Base-by-base conservation (phyloP, 1,140 invertebrate genomes). In the Drosophila neocordata region DNA sequence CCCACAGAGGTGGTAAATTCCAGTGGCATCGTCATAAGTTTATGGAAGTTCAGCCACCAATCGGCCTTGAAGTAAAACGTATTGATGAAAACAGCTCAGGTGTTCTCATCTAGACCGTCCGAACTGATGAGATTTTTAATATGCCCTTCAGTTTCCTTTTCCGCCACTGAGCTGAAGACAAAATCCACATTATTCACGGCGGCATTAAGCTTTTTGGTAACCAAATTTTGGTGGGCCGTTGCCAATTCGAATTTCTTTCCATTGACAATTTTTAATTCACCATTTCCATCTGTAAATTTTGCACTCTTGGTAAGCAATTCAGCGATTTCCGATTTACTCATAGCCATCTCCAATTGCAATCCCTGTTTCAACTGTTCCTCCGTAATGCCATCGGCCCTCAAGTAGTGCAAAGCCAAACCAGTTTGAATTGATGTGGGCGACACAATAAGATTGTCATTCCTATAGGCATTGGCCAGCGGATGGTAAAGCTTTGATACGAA, bases 1-100 rank as follows among this genome's bases (percentile, higher is more conserved):
- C 70, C 72, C 37, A 66, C 78, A 37, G 60, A 58, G 37, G 44
- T 73, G 31, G 41, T 73, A 74, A 71, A 85, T 67, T 60, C 69
- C 7, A n/a, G n/a, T n/a, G n/a, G n/a, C n/a, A n/a, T n/a, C n/a
- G n/a, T n/a, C n/a, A n/a, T n/a, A n/a, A n/a, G n/a, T n/a, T n/a
- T n/a, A n/a, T n/a, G n/a, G n/a, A n/a, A n/a, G n/a, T n/a, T 52
- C 15, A 48, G 38, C 81, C 85, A 44, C 81, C 85, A 88, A 37
- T 83, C 56, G 60, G 62, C 84, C 41, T 83, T 89, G 41, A 95
- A 95, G 79, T 95, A 94, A 18, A 95, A 92, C 3, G 94, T 94
- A 87, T 95, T 95, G 2, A 93, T 91, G 6, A 95, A 88, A 7
- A 95, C 88, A 59, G 95, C 68, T 22, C 18, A 89, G 79, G 92